phyloP scores from a whole-genome alignment of 2,797 vertebrate genomes.

The Graptemys geographica region DNA sequence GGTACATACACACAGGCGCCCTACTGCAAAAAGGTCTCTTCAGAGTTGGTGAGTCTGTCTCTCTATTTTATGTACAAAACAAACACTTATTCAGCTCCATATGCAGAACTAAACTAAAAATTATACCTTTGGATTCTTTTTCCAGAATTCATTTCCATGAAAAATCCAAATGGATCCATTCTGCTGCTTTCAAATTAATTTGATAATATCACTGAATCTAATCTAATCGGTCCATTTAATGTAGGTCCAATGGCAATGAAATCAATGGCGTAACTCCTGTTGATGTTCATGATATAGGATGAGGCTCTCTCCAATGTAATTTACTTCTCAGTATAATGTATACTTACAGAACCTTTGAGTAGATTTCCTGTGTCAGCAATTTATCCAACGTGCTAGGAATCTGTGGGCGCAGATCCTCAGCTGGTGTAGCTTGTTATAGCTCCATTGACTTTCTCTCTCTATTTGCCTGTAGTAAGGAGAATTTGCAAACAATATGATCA shows the following conservation, averaged over 20 bases:
- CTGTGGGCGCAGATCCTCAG: not conserved
- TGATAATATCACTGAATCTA: not conserved
- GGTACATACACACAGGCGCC: constrained; percentile 69
- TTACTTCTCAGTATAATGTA: not conserved
- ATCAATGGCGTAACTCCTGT: not conserved
- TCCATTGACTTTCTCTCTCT: not conserved
- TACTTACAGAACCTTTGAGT: not conserved
- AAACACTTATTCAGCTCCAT: not conserved
- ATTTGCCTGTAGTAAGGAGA: not conserved
- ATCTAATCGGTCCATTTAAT: not conserved
- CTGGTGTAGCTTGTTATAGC: not conserved
- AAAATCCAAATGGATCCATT: not conserved
- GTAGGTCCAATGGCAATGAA: not conserved
- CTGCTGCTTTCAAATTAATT: not conserved
- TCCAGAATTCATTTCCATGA: not conserved
- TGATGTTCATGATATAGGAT: not conserved
- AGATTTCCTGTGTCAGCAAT: constrained; percentile 75
- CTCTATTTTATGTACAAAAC: not conserved
- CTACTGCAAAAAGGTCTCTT: constrained; percentile 61
- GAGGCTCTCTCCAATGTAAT: not conserved
- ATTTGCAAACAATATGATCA: not conserved
- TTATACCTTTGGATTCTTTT: not conserved
- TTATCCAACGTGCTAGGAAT: constrained; percentile 64
- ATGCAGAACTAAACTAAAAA: not conserved
- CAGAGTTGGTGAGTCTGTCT: constrained; percentile 63